Evolutionary conservation across 1,140 invertebrate genomes (phyloP).

Genomic region (Gryon sp.): DNA sequence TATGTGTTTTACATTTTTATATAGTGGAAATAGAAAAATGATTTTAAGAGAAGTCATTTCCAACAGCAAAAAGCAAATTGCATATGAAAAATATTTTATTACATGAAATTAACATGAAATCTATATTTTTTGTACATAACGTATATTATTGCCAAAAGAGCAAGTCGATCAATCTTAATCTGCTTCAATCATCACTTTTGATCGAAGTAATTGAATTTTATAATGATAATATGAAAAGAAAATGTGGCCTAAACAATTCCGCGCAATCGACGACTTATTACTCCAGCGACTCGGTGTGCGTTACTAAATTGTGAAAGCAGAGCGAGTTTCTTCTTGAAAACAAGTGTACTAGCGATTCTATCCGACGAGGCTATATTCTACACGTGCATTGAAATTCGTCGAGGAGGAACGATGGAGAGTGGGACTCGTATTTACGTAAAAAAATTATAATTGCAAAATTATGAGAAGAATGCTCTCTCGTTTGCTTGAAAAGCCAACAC

Average conservation of each 20-base stretch:
- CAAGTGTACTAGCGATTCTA: constrained; percentile 59
- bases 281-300: constrained; percentile 43
- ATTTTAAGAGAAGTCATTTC: no score
- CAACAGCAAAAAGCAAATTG: no score
- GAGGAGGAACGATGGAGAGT: constrained; percentile 17
- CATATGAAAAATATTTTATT: no score
- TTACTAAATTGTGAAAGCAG: constrained; percentile 65
- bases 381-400: constrained; percentile 44
- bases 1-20: no score
- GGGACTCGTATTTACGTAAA: constrained; percentile 47
- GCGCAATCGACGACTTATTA: constrained; percentile 56
- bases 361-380: constrained; percentile 30
- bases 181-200: no score
- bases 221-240: no score
- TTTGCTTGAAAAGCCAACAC: constrained; percentile 1
- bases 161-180: no score
- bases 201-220: no score
- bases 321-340: constrained; percentile 66
- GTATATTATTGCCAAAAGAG: no score
- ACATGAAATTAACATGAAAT: no score
- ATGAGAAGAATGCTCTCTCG: constrained; percentile 16
- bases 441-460: constrained; percentile 60
- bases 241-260: constrained; percentile 40
- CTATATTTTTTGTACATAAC: no score
- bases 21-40: no score